Percentiles rank a stretch among this genome's conserved stretches.
Evolutionary conservation across 2,888 invertebrate genomes (phyloP).

Genomic region (Amiota minor): DNA sequence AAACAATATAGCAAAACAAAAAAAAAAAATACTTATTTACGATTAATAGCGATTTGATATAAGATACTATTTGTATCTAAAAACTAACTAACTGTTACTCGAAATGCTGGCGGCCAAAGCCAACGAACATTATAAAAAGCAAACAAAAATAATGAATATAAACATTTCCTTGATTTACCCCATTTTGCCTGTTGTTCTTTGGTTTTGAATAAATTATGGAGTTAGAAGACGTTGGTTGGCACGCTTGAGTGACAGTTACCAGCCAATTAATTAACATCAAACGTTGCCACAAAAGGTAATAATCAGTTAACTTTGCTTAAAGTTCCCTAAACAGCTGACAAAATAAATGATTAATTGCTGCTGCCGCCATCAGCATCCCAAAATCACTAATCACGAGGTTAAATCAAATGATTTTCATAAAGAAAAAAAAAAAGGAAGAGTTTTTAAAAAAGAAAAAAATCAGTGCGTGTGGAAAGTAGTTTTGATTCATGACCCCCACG

Average conservation of each 20-base stretch:
- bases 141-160: not conserved
- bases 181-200: not conserved
- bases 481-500: not conserved
- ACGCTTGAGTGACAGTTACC: conserved; percentile 24
- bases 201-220: conserved; percentile 22
- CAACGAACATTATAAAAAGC: not conserved
- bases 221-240: conserved; percentile 5
- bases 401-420: not conserved
- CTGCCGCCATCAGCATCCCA: not conserved
- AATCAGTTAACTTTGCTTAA: conserved; percentile 1
- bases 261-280: conserved; percentile 49
- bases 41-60: not conserved
- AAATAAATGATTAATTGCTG: conserved; percentile 21
- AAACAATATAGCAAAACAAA: not conserved
- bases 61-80: not conserved
- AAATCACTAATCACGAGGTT: not conserved
- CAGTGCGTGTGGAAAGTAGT: not conserved
- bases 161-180: not conserved
- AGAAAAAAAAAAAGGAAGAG: not conserved
- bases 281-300: conserved; percentile 18
- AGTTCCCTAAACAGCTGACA: conserved; percentile 12
- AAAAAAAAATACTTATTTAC: not conserved
- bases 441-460: not conserved
- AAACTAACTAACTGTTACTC: not conserved
- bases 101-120: not conserved